Evolutionary conservation across 2,113 vertebrate species (phyloP), one percentile per base, ranked within the genome.

Genomic region (Hippocampus abdominalis): DNA sequence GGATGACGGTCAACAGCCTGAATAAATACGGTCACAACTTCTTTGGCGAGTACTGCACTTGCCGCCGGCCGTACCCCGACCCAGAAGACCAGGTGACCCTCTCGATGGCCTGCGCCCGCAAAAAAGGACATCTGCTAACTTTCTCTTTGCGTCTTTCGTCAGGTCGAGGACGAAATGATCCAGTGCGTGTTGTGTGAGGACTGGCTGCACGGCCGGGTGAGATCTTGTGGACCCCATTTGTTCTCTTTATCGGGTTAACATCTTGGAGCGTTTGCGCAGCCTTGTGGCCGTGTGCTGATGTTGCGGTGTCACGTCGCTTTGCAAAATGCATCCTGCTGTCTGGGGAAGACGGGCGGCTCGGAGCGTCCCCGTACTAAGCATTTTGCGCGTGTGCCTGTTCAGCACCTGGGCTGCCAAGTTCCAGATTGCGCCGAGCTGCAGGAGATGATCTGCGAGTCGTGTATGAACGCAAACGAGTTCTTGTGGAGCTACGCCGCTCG

Each of bases 21-120:
- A 99, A 99, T 86, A 98, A 96, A 80, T 99, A 99, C 82, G 97
- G 95, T 76, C 94, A 97, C 66, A 99, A 99, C 89, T 99, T 98
- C 84, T 96, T 94, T 3, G 97, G 97, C 44, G 84, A 96, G 53
- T 99, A 99, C 77, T 99, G 97, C 72, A 93, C 89, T 69, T 99
- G 97, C 77, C 92, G 95, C 83, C 93, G 96, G 72, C 97, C 97
- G 0, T 99, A 99, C 66, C 97, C 97, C 6, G 97, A 99, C 89
- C 95, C 95, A n/a, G 97, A 98, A 27, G 97, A 99, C 82, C 94
- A 97, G 95, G 97, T 98, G 66, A 80, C 70, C 36, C 23, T 2
- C 70, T 23, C 9, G 32, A 8, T 27, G 1, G 8, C 2, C 53
- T 42, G 12, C 54, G 20, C 4, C 13, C 40, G 2, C 1, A 20